Percentiles rank a stretch among this genome's conserved stretches.
phyloP scores from a whole-genome alignment of 2,888 invertebrate genomes.

The Fragum fragum region DNA sequence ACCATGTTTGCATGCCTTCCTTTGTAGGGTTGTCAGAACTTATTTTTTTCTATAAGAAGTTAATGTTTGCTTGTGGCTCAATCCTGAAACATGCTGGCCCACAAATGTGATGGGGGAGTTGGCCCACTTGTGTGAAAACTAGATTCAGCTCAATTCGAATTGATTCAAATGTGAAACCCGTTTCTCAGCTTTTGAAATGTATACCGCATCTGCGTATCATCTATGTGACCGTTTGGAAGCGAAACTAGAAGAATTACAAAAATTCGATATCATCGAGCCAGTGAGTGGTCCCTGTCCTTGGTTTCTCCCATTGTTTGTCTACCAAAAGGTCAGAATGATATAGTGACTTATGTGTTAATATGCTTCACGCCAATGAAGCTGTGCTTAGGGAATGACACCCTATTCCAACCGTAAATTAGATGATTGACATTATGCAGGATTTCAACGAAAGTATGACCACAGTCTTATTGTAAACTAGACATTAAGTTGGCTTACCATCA shows the following conservation, averaged over 20 bases:
- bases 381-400: conserved; percentile 25
- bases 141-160: too few species aligned
- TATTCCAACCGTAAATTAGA: conserved; percentile 32
- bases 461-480: conserved; percentile 36
- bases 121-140: too few species aligned
- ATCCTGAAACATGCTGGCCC: too few species aligned
- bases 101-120: too few species aligned
- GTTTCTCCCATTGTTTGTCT: conserved; percentile 46
- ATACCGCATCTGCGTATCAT: conserved; percentile 47
- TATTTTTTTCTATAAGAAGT: too few species aligned
- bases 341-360: conserved; percentile 26
- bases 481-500: conserved; percentile 23
- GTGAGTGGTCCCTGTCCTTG: conserved; percentile 45
- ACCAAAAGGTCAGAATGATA: conserved; percentile 19
- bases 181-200: conserved; percentile 41
- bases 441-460: conserved; percentile 16
- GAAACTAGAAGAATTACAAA: conserved; percentile 38
- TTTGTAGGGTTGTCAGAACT: too few species aligned
- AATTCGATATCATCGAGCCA: conserved; percentile 47
- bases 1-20: too few species aligned
- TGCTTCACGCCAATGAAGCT: conserved; percentile 30
- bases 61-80: too few species aligned
- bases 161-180: conserved; percentile 28
- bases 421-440: conserved; percentile 34
- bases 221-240: conserved; percentile 28